phyloP scores from a whole-genome alignment of 53 echinoderm and acorn worm species.

The Pentamera pediparva region DNA sequence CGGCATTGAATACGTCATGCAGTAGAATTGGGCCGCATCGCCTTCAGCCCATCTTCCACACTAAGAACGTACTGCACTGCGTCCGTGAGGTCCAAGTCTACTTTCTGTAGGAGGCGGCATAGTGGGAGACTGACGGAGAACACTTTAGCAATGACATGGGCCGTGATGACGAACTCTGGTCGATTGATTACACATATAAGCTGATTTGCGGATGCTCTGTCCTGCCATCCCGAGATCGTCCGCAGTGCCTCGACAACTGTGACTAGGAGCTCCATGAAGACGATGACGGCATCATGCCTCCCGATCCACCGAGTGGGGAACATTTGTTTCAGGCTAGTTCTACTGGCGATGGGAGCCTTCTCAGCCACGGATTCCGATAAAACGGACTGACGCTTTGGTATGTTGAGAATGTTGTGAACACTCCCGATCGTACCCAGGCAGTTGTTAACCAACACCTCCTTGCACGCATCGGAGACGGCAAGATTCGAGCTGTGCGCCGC shows the following conservation, averaged over 20 bases:
- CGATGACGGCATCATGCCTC: not conserved
- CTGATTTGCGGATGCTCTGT: slow-evolving; percentile 15
- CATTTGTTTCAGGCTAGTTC: slow-evolving; percentile 3
- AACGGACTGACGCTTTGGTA: slow-evolving; percentile 23
- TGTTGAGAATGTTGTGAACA: slow-evolving; percentile 26
- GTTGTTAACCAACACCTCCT: slow-evolving; percentile 1
- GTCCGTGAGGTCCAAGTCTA: slow-evolving; percentile 9
- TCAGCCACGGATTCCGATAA: slow-evolving; percentile 12
- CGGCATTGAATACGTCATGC: not conserved
- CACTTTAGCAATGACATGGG: slow-evolving; percentile 28
- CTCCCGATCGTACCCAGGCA: slow-evolving; percentile 5
- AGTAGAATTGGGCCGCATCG: slow-evolving; percentile 14
- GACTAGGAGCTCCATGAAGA: slow-evolving; percentile 1
- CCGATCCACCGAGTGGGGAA: slow-evolving; percentile 12
- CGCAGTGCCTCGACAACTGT: slow-evolving; percentile 15
- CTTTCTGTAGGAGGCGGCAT: slow-evolving; percentile 27
- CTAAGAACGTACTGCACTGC: not conserved
- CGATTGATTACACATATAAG: slow-evolving; percentile 4
- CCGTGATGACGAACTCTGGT: slow-evolving; percentile 26
- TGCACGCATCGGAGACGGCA: slow-evolving; percentile 31
- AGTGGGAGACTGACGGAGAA: slow-evolving; percentile 25
- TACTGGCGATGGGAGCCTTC: not conserved
- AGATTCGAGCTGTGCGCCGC: slow-evolving; percentile 29
- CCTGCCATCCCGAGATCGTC: slow-evolving; percentile 26
- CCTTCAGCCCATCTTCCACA: slow-evolving; percentile 10